phyloP scores from a whole-genome alignment of 1,140 invertebrate species.

The Oncopeltus fasciatus region DNA sequence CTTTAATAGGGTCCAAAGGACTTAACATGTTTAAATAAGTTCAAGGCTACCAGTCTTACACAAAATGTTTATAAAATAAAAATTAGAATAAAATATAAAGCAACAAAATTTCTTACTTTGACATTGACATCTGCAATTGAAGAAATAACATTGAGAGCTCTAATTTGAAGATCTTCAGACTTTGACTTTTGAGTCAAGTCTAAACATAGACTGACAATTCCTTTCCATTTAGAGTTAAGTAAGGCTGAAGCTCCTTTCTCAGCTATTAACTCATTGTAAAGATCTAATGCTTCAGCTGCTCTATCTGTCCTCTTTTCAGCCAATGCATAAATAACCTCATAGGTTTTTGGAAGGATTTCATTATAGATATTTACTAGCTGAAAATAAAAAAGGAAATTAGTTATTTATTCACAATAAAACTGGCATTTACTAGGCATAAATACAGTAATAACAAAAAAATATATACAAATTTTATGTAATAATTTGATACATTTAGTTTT shows the following conservation, averaged over 20 bases:
- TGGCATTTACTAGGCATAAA: no score
- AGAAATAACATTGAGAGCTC: conserved; percentile 49
- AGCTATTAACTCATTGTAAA: conserved; percentile 50
- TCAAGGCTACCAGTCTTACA: no score
- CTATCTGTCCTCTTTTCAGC: conserved; percentile 29
- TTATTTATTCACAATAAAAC: neutral
- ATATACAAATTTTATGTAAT: no score
- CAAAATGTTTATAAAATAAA: no score
- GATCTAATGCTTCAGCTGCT: conserved; percentile 42
- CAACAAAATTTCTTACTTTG: conserved; percentile 38
- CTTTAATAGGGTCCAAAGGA: no score
- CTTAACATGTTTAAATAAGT: no score
- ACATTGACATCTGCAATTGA: conserved; percentile 50
- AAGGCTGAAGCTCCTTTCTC: conserved; percentile 44
- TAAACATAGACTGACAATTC: conserved; percentile 50
- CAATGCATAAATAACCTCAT: conserved; percentile 42
- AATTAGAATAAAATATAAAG: neutral
- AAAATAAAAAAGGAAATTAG: conserved; percentile 17
- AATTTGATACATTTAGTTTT: no score
- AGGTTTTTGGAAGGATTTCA: conserved; percentile 42
- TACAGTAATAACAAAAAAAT: no score
- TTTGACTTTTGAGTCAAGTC: conserved; percentile 40
- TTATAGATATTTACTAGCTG: conserved; percentile 44
- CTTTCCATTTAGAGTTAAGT: conserved; percentile 47
- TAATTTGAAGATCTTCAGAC: conserved; percentile 44